phyloP scores from a whole-genome alignment of 2,888 invertebrate genomes.

The Heliconius erato region DNA sequence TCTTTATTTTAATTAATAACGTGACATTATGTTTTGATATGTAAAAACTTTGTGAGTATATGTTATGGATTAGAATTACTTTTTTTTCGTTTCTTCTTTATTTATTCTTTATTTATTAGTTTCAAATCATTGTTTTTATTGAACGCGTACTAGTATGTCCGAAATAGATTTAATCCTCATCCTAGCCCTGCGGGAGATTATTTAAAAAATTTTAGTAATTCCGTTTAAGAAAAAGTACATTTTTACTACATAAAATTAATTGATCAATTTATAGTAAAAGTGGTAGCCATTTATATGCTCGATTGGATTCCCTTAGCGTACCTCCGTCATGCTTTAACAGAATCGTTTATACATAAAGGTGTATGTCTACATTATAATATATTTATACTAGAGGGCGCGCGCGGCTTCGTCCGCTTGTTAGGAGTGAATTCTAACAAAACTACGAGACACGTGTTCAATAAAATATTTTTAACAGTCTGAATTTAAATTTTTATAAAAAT shows the following conservation, averaged over 20 bases:
- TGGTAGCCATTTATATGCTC: neutral
- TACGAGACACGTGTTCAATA: no score
- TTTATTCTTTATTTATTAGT: neutral
- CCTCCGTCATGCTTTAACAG: constrained; percentile 1
- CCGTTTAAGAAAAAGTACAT: neutral
- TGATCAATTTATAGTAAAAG: neutral
- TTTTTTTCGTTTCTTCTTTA: no score
- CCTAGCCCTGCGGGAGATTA: neutral
- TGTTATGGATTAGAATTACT: no score
- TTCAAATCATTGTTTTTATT: neutral
- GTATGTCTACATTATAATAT: neutral
- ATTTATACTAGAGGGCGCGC: no score
- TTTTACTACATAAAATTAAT: neutral
- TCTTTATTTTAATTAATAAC: constrained; percentile 44
- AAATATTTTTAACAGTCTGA: no score
- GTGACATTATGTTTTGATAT: constrained; percentile 8
- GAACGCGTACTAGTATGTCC: neutral
- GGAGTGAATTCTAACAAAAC: no score
- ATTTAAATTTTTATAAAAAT: no score
- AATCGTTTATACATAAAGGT: neutral
- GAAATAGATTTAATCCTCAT: neutral
- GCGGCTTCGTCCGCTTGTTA: no score
- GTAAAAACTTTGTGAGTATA: no score
- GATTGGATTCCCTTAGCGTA: neutral
- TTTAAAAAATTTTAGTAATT: neutral